phyloP scores from a whole-genome alignment of 2,113 vertebrate species.

The Crotalus tigris region DNA sequence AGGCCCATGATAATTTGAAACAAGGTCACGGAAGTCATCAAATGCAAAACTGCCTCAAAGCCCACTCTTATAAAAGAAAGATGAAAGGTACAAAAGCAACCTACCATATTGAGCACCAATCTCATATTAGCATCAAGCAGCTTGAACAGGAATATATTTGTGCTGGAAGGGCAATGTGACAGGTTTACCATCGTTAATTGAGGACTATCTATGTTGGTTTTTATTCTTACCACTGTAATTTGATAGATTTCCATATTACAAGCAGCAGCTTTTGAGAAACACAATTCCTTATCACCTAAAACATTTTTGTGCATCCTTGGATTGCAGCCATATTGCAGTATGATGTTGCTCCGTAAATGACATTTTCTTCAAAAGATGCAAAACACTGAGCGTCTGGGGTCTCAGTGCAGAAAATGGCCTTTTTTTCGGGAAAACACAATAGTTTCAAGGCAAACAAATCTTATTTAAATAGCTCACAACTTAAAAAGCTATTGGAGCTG shows the following conservation, averaged over 20 bases:
- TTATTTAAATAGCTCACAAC: constrained; percentile 32
- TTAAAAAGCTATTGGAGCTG: constrained; percentile 31
- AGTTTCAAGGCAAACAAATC: constrained; percentile 18
- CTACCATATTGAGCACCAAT: background rate
- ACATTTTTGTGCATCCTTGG: background rate
- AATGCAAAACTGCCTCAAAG: background rate
- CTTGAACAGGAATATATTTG: background rate
- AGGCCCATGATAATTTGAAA: background rate
- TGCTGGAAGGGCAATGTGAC: background rate
- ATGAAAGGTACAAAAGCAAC: background rate
- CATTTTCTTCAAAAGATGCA: background rate
- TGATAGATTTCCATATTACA: background rate
- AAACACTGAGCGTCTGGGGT: constrained; percentile 23
- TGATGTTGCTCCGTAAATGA: background rate
- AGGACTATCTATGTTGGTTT: background rate
- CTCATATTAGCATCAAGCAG: background rate
- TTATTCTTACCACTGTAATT: background rate
- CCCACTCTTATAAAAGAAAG: background rate
- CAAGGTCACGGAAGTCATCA: background rate
- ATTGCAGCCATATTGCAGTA: background rate
- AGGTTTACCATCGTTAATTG: background rate
- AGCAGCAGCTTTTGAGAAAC: background rate
- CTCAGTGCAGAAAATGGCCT: constrained; percentile 13
- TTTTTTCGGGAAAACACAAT: constrained; percentile 1
- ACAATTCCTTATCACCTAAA: background rate